phyloP scores from a whole-genome alignment of 2,888 invertebrate species.

The Thereva nobilitata region DNA sequence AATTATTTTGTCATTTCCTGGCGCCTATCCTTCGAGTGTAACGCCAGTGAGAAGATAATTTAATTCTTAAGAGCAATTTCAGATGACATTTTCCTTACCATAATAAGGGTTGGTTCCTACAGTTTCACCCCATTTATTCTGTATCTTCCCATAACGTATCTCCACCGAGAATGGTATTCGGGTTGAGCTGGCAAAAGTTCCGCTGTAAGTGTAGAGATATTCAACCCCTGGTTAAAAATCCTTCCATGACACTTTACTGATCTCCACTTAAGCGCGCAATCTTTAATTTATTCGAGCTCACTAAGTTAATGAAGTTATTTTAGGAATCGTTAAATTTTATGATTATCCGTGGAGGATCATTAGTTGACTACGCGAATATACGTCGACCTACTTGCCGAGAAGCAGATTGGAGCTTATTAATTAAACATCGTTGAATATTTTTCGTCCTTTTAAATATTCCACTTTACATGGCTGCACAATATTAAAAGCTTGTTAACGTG shows the following conservation, averaged over 20 bases:
- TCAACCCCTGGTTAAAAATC: conserved; percentile 12
- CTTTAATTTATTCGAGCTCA: conserved; percentile 37
- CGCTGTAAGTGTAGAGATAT: neutral
- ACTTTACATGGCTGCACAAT: no score
- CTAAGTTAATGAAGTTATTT: conserved; percentile 40
- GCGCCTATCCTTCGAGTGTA: conserved; percentile 1
- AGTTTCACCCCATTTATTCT: conserved; percentile 8
- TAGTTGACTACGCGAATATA: conserved; percentile 14
- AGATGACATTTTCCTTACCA: conserved; percentile 23
- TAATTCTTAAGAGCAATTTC: conserved; percentile 33
- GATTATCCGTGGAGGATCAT: conserved; percentile 36
- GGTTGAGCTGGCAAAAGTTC: conserved; percentile 20
- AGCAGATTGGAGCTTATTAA: no score
- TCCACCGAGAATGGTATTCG: conserved; percentile 15
- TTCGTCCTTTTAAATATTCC: no score
- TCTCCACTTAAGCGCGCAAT: conserved; percentile 22
- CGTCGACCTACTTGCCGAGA: no score
- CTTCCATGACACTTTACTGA: neutral
- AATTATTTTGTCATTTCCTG: conserved; percentile 31
- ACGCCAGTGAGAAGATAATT: conserved; percentile 9
- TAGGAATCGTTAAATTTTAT: conserved; percentile 42
- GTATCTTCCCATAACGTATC: conserved; percentile 10
- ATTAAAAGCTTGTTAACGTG: no score
- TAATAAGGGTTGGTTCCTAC: conserved; percentile 18
- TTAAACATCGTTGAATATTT: no score